Percentiles rank a stretch among this genome's conserved stretches.
Evolutionary conservation across 2,888 invertebrate species (phyloP).

Genomic region (Heliconius erato): DNA sequence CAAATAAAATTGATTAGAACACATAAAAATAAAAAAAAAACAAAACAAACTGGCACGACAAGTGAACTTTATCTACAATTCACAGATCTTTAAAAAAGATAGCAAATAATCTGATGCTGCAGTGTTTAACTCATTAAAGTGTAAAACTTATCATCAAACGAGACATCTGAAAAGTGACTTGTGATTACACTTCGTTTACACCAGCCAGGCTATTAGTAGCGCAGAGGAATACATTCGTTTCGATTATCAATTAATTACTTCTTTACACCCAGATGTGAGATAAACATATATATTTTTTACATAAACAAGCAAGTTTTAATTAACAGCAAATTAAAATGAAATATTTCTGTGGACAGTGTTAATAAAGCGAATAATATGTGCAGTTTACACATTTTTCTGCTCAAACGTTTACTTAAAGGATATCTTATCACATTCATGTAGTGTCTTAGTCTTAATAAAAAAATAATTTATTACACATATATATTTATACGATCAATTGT

Average conservation of each 20-base stretch:
- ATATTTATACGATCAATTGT: background rate
- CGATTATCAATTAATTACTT: conserved; percentile 82
- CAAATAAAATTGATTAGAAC: conserved; percentile 1
- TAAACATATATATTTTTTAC: conserved; percentile 66
- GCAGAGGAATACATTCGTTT: conserved; percentile 70
- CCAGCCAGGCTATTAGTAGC: conserved; percentile 70
- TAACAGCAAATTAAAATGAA: conserved; percentile 78
- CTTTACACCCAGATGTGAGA: conserved; percentile 76
- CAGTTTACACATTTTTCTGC: conserved; percentile 64
- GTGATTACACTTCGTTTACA: conserved; percentile 76
- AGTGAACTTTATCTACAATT: conserved; percentile 17
- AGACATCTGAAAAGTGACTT: conserved; percentile 80
- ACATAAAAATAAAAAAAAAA: background rate
- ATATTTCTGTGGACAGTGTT: conserved; percentile 67
- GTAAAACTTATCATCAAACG: conserved; percentile 40
- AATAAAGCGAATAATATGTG: conserved; percentile 67
- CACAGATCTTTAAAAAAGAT: conserved; percentile 33
- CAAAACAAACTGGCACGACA: conserved; percentile 1
- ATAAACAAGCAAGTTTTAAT: conserved; percentile 66
- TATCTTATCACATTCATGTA: background rate
- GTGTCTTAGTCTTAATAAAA: background rate
- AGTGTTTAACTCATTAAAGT: conserved; percentile 37
- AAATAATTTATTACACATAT: background rate
- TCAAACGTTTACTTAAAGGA: conserved; percentile 66
- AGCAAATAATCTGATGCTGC: conserved; percentile 35